Evolutionary conservation across 1,140 invertebrate species (phyloP).

Genomic region (Drosophila varians): DNA sequence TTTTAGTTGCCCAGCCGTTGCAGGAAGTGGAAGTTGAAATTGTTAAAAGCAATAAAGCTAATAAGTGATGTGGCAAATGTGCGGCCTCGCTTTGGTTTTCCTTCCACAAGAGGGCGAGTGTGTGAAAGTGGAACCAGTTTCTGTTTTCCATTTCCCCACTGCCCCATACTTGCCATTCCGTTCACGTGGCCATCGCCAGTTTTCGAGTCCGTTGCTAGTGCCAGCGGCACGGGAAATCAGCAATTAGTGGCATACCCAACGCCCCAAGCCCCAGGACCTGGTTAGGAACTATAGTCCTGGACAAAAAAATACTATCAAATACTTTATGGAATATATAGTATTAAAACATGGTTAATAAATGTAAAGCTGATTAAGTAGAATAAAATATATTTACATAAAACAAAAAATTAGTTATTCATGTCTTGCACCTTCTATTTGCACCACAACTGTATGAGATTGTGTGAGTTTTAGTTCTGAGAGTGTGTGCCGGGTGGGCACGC

Average conservation of each 20-base stretch:
- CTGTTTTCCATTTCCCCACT: conserved; percentile 16
- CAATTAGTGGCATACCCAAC: conserved; percentile 71
- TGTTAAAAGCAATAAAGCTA: conserved; percentile 81
- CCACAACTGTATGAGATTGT: not conserved
- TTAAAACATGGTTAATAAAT: no score
- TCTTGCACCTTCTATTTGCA: not conserved
- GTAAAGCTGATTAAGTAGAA: no score
- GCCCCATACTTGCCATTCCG: conserved; percentile 16
- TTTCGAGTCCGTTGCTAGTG: conserved; percentile 34
- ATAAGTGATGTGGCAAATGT: conserved; percentile 81
- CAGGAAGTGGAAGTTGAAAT: conserved; percentile 76
- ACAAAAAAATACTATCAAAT: no score
- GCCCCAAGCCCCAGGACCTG: conserved; percentile 35
- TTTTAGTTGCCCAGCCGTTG: conserved; percentile 67
- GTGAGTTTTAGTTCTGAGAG: not conserved
- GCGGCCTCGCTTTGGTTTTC: conserved; percentile 50
- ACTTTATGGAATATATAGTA: no score
- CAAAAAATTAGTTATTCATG: no score
- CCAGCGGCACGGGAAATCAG: conserved; percentile 65
- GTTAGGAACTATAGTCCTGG: conserved; percentile 10
- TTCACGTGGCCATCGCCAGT: conserved; percentile 47
- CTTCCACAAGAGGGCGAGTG: conserved; percentile 3
- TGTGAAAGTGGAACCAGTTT: conserved; percentile 4
- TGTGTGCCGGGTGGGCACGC: conserved; percentile 42
- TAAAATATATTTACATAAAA: no score